phyloP scores from a whole-genome alignment of 2,797 vertebrate species.

The Sebastes matsubarae region DNA sequence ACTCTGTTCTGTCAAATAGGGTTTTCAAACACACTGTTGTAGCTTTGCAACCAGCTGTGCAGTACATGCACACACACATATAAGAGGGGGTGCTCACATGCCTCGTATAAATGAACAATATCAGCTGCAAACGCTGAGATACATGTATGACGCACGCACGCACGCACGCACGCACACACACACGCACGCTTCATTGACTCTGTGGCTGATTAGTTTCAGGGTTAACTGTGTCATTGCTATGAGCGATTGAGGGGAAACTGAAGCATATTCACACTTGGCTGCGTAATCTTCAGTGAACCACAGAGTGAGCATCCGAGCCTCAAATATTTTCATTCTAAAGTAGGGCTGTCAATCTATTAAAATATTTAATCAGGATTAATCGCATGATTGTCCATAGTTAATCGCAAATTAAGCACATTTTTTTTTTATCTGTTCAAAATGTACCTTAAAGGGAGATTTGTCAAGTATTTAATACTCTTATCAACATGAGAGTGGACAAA shows the following conservation, averaged over 20 bases:
- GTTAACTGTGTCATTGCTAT: slow-evolving; percentile 56
- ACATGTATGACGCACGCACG: background rate
- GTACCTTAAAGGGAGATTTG: too few species aligned
- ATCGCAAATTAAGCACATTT: too few species aligned
- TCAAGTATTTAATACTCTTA: too few species aligned
- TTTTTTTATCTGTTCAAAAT: too few species aligned
- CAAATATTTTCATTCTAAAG: background rate
- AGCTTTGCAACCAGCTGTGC: slow-evolving; percentile 11
- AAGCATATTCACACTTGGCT: slow-evolving; percentile 25
- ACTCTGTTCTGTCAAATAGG: slow-evolving; percentile 36
- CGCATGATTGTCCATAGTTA: too few species aligned
- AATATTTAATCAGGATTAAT: too few species aligned
- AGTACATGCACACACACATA: background rate
- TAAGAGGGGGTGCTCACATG: background rate
- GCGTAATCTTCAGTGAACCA: slow-evolving; percentile 14
- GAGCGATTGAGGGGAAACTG: slow-evolving; percentile 42
- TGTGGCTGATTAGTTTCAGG: slow-evolving; percentile 50
- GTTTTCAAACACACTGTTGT: slow-evolving; percentile 21
- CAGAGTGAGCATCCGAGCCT: background rate
- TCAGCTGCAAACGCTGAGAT: background rate
- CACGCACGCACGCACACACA: background rate
- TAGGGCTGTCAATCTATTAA: too few species aligned
- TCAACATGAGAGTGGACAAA: too few species aligned
- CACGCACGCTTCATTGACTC: slow-evolving; percentile 19
- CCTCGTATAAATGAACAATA: background rate